Percentiles rank a stretch among this genome's conserved stretches.
These are phyloP conservation scores for Leptinotarsa lineolata DNA, from an alignment of 1,140 invertebrate species.

Conservation along the genomic window DNA sequence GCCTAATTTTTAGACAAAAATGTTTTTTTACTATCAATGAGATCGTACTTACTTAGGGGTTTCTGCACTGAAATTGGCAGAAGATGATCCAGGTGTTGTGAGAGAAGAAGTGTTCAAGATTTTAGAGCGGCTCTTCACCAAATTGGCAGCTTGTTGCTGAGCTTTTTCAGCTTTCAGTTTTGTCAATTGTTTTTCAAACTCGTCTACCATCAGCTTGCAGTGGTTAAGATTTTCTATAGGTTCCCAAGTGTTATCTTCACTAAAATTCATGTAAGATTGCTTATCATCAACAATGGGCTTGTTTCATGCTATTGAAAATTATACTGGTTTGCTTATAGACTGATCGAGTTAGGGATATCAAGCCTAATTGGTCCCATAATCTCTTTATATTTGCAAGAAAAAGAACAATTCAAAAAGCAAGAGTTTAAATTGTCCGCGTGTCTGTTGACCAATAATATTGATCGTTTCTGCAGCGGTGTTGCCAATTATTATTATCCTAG, in stretches of 20 bases:
- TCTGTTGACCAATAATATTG: no score
- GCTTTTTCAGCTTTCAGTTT: slow-evolving; percentile 74
- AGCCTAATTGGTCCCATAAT: no score
- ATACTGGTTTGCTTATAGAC: no score
- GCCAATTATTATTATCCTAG: no score
- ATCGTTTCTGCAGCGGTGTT: no score
- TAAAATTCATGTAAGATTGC: slow-evolving; percentile 20
- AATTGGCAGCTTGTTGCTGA: slow-evolving; percentile 55
- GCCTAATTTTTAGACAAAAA: not conserved
- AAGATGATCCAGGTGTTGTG: not conserved
- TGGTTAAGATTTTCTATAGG: slow-evolving; percentile 71
- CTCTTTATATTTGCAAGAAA: no score
- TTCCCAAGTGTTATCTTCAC: slow-evolving; percentile 69
- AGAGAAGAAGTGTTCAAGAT: slow-evolving; percentile 1
- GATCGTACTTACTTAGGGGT: slow-evolving; percentile 4
- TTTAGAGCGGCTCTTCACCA: slow-evolving; percentile 38
- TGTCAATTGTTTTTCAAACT: slow-evolving; percentile 77
- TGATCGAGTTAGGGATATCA: no score
- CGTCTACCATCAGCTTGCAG: slow-evolving; percentile 75
- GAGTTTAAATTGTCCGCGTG: no score
- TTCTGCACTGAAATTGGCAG: not conserved
- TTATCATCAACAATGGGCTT: no score
- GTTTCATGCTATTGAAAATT: no score
- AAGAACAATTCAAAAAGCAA: no score
- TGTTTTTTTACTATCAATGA: not conserved